Evolutionary conservation across 2,888 invertebrate genomes (phyloP).

Genomic region (Xylocampa areola): DNA sequence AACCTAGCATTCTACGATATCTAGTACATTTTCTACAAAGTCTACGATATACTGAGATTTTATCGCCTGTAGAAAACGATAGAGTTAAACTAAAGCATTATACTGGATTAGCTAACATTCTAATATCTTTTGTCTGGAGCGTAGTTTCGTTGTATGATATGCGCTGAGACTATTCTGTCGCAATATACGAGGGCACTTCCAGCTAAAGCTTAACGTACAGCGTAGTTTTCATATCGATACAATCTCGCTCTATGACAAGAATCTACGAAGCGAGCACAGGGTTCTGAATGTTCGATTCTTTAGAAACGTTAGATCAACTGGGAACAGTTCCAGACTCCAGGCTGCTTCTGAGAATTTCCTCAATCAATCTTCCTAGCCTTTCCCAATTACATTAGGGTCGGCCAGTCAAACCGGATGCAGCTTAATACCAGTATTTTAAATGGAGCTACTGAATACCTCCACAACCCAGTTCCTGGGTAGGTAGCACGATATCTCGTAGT

Average conservation of each 20-base stretch:
- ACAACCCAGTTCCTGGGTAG: no score
- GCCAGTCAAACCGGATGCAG: no score
- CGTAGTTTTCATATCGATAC: neutral
- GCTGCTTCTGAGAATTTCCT: no score
- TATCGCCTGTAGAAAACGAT: conserved; percentile 29
- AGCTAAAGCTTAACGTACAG: neutral
- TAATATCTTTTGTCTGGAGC: conserved; percentile 18
- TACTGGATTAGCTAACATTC: conserved; percentile 35
- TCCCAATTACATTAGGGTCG: no score
- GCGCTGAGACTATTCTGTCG: conserved; percentile 21
- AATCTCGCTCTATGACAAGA: neutral
- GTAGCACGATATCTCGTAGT: no score
- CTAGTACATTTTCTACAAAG: conserved; percentile 34
- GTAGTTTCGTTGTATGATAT: conserved; percentile 9
- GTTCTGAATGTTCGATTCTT: no score
- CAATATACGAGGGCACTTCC: conserved; percentile 6
- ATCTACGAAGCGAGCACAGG: neutral
- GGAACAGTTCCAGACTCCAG: no score
- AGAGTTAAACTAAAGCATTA: conserved; percentile 35
- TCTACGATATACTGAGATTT: conserved; percentile 47
- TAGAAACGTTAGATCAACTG: no score
- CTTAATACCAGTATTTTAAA: no score
- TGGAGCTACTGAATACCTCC: no score
- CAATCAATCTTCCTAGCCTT: no score
- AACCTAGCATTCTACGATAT: conserved; percentile 49